Evolutionary conservation across 2,797 vertebrate genomes (phyloP).

Genomic region (Lophotriccus pileatus): DNA sequence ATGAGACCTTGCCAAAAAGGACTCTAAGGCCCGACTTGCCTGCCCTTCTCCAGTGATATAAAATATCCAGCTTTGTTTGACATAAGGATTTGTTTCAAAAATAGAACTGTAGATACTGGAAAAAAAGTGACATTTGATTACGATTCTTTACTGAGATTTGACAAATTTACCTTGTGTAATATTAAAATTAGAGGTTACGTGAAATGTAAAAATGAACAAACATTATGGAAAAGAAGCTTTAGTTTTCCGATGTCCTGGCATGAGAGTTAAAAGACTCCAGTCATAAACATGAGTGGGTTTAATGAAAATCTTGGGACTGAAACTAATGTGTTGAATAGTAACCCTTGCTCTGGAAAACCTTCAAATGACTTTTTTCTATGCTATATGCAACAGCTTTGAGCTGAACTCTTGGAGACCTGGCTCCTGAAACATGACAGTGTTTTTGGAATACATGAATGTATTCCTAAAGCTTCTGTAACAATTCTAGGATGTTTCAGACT

Average conservation of each 20-base stretch:
- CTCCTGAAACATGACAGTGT: background rate
- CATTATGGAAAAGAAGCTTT: background rate
- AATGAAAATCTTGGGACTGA: background rate
- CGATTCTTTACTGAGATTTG: background rate
- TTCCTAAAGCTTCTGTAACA: background rate
- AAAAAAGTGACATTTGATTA: background rate
- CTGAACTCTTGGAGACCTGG: background rate
- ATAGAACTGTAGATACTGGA: background rate
- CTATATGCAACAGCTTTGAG: background rate
- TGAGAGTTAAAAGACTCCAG: background rate
- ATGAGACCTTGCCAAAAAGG: background rate
- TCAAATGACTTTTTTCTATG: background rate
- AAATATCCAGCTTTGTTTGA: background rate
- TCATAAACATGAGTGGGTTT: background rate
- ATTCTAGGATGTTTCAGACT: background rate
- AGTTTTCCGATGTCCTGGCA: background rate
- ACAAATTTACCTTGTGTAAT: background rate
- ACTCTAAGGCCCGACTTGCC: background rate
- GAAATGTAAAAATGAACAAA: background rate
- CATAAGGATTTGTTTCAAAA: background rate
- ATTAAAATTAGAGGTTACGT: background rate
- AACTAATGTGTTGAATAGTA: background rate
- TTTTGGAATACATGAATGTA: background rate
- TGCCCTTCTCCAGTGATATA: background rate
- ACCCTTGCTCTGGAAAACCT: background rate